Base-by-base conservation (phyloP, 2,113 vertebrate genomes). In the Puffinus mauretanicus region DNA sequence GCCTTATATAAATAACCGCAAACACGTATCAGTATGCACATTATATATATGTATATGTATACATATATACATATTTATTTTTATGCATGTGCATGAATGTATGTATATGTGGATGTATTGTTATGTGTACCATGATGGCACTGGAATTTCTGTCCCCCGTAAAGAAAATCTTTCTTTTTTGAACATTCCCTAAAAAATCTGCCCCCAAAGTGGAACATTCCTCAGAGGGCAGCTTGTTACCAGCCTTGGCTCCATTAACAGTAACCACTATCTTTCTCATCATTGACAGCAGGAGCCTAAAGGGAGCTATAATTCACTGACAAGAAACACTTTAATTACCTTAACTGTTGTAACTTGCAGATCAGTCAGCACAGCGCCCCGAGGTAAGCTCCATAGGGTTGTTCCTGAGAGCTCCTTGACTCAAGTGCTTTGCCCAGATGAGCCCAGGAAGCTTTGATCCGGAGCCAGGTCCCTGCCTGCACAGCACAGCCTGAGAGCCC, bases 321-420 rank as follows among this genome's bases (percentile, higher is more conserved):
- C 46, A 90, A 90, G 61, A 91, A 93, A 82, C 26, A 49, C 42
- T 92, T 90, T 73, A 87, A 88, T 91, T 91, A 82, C 42, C 13
- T 60, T 46, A 62, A 75, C 81, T 82, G 73, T 72, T 85, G 46
- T 36, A 87, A 85, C 81, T 85, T 80, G 70, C 66, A 77, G 66
- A 80, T 77, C 86, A 94, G 54, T 29, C 73, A 84, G 46, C 36
- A 2, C 7, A 72, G 54, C 1, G 5, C 13, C 46, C 42, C 70
- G 40, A 36, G 89, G 62, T 66, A 94, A 87, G 38, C 49, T 62
- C 51, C 13, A 0, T 29, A 36, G 8, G 4, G 15, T 47, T 61
- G 22, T 80, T 51, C 66, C 69, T 54, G 70, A 44, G 51, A 90
- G 36, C 40, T 94, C 46, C 73, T 76, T 77, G 36, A 64, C 70